Conservation (phyloP, 2,888 invertebrate genomes). For the Meliscaeva auricollis region DNA sequence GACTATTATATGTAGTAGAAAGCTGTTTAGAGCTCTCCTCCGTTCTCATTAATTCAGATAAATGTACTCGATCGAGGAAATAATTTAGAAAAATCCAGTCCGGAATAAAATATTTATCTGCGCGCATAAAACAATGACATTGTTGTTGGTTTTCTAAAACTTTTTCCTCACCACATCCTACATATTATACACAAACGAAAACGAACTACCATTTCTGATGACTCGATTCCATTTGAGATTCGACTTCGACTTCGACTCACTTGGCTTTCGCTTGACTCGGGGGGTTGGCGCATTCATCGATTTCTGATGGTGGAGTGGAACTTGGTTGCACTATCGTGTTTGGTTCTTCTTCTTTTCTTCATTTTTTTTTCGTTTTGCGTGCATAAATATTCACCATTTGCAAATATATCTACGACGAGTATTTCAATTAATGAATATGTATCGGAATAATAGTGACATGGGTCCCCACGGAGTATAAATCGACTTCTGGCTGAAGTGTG, state of each 20-base stretch:
- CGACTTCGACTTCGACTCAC: no score
- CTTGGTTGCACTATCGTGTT: slow-evolving; percentile 17
- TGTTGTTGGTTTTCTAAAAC: slow-evolving; percentile 50
- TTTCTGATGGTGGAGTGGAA: neutral
- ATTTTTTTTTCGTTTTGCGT: slow-evolving; percentile 54
- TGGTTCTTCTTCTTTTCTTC: slow-evolving; percentile 21
- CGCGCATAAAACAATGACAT: slow-evolving; percentile 69
- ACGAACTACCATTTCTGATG: slow-evolving; percentile 5
- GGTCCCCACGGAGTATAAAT: slow-evolving; percentile 66
- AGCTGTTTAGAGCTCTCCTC: slow-evolving; percentile 56
- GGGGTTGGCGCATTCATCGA: slow-evolving; percentile 15
- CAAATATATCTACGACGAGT: slow-evolving; percentile 60
- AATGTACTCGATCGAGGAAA: slow-evolving; percentile 73
- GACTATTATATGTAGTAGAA: slow-evolving; percentile 18
- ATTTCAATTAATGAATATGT: slow-evolving; percentile 76
- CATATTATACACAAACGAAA: no score
- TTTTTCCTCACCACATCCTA: no score
- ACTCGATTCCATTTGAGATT: slow-evolving; percentile 24
- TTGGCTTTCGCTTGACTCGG: neutral
- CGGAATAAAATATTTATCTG: slow-evolving; percentile 72
- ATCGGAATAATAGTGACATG: slow-evolving; percentile 76
- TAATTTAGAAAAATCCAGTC: slow-evolving; percentile 76
- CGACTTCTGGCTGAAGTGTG: slow-evolving; percentile 61
- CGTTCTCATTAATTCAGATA: slow-evolving; percentile 75
- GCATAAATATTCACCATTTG: slow-evolving; percentile 75